phyloP scores from a whole-genome alignment of 1,140 invertebrate genomes.

The Sitophilus oryzae region DNA sequence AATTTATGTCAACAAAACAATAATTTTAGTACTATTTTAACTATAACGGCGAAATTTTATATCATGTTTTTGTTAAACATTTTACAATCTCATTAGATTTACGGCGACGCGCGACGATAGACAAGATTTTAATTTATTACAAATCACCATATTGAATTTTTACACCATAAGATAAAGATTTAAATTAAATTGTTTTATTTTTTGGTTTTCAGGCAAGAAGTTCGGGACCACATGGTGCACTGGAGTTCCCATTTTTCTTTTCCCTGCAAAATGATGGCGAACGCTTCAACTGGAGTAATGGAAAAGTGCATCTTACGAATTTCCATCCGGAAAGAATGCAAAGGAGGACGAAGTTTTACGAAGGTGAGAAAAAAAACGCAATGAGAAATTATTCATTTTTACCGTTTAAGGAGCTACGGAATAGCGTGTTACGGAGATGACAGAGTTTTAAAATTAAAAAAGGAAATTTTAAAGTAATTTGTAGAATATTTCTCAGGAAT shows the following conservation, averaged over 20 bases:
- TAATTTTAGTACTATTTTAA: too few species aligned
- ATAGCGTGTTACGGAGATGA: too few species aligned
- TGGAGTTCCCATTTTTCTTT: conserved; percentile 90
- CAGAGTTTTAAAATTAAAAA: too few species aligned
- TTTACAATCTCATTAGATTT: too few species aligned
- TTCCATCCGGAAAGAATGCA: conserved; percentile 89
- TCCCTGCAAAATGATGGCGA: conserved; percentile 94
- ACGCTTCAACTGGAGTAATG: conserved; percentile 86
- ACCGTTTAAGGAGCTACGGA: neutral
- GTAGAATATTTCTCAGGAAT: too few species aligned
- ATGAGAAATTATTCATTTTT: neutral
- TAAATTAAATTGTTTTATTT: conserved; percentile 16
- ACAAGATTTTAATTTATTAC: too few species aligned
- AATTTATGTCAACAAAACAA: too few species aligned
- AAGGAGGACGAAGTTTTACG: conserved; percentile 53
- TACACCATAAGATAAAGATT: conserved; percentile 8
- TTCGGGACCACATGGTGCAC: conserved; percentile 84
- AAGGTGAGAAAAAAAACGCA: conserved; percentile 43
- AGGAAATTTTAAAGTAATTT: too few species aligned
- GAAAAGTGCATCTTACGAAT: conserved; percentile 87
- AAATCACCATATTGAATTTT: too few species aligned
- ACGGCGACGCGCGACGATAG: too few species aligned
- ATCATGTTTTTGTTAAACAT: too few species aligned
- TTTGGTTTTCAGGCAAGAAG: conserved; percentile 84
- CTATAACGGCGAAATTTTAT: too few species aligned